These are phyloP conservation scores for Aramus guarauna DNA, from an alignment of 2,113 vertebrate species.

Conservation along the genomic window DNA sequence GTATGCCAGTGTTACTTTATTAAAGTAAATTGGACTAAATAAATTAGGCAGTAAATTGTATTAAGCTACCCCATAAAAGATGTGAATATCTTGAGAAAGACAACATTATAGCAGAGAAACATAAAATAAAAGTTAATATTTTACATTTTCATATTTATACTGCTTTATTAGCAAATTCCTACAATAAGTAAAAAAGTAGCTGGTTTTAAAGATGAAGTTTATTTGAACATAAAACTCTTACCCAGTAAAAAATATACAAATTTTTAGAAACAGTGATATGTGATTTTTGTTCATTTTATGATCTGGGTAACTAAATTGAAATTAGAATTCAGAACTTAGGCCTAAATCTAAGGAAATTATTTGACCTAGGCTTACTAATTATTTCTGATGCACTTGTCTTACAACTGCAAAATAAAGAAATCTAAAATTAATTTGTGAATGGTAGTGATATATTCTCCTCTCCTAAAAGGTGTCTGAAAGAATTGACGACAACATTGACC, in stretches of 20 bases:
- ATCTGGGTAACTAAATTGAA: neutral
- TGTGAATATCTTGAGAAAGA: neutral
- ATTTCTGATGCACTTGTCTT: neutral
- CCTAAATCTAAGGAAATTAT: neutral
- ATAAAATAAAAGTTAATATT: neutral
- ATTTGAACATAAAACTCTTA: neutral
- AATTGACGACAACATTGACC: constrained; percentile 85
- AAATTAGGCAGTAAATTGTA: neutral
- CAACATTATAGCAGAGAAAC: neutral
- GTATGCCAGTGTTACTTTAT: neutral
- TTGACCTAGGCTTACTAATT: neutral
- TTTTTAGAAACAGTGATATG: neutral
- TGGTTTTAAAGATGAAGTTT: neutral
- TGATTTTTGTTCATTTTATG: neutral
- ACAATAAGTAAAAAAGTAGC: neutral
- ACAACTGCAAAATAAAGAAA: neutral
- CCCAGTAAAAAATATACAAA: neutral
- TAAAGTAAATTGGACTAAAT: neutral
- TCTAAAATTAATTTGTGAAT: neutral
- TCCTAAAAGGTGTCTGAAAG: constrained; percentile 83
- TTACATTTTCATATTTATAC: neutral
- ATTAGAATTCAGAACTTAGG: neutral
- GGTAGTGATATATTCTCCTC: neutral
- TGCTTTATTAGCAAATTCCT: neutral
- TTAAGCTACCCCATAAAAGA: neutral